These are phyloP conservation scores for Paradoxurus hermaphroditus DNA, from an alignment of 2,113 vertebrate genomes.

Conservation along the genomic window DNA sequence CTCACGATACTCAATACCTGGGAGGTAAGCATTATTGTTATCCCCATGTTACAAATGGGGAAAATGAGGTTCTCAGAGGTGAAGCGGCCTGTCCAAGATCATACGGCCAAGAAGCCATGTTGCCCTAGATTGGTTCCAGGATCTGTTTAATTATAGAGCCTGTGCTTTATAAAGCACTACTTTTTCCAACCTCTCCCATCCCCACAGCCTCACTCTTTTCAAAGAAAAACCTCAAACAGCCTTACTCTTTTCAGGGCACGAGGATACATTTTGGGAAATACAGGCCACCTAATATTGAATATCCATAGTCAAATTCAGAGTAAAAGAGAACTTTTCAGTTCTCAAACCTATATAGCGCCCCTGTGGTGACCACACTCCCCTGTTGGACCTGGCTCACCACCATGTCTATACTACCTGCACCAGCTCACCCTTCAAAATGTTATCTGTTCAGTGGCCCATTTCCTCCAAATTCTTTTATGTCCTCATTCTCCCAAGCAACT, in stretches of 20 bases:
- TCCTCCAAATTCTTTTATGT: neutral
- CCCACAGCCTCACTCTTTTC: neutral
- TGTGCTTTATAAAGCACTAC: neutral
- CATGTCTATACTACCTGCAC: neutral
- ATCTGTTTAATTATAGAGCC: neutral
- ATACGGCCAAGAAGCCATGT: neutral
- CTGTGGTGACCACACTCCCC: neutral
- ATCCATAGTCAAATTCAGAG: neutral
- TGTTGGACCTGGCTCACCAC: neutral
- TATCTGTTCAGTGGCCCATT: neutral
- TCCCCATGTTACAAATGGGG: neutral
- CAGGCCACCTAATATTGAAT: neutral
- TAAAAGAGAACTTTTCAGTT: neutral
- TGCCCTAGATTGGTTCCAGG: neutral
- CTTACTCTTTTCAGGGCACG: neutral
- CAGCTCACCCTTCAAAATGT: neutral
- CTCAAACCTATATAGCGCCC: accelerated
- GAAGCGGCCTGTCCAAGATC: neutral
- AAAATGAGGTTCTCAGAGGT: neutral
- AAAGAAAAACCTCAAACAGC: too few species aligned
- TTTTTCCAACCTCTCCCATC: neutral
- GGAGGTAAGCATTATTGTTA: neutral
- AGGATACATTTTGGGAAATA: neutral
- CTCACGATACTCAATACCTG: neutral
- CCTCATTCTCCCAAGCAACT: neutral